Percentiles rank a stretch among this genome's conserved stretches.
phyloP scores from a whole-genome alignment of 1,140 invertebrate genomes.

The Calycopis cecrops region DNA sequence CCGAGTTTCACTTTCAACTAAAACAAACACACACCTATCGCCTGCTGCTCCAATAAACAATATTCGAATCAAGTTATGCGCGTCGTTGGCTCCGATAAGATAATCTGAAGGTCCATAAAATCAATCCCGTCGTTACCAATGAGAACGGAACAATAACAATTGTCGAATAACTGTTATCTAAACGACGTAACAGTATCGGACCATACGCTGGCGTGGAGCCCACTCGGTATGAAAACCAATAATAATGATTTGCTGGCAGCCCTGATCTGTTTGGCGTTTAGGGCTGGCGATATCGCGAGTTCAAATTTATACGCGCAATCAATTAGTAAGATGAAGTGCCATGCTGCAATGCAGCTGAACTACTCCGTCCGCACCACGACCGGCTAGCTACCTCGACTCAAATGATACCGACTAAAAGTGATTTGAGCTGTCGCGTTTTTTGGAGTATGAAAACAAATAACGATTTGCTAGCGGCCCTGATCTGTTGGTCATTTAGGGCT shows the following conservation, averaged over 20 bases:
- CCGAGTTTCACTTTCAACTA: too few relatives aligned
- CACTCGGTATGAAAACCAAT: constrained; percentile 8
- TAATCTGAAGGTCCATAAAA: constrained; percentile 1
- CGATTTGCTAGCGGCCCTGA: constrained; percentile 3
- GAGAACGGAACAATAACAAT: constrained; percentile 4
- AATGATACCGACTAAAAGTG: too few relatives aligned
- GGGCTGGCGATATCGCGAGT: neutral
- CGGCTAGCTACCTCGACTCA: too few relatives aligned
- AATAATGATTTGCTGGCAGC: constrained; percentile 6
- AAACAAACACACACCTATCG: too few relatives aligned
- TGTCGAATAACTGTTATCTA: constrained; percentile 1
- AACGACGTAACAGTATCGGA: neutral
- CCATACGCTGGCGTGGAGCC: neutral
- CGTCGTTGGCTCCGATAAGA: neutral
- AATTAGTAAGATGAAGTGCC: too few relatives aligned
- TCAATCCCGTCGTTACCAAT: constrained; percentile 2
- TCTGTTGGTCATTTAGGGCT: neutral
- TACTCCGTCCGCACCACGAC: too few relatives aligned
- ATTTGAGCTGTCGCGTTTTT: too few relatives aligned
- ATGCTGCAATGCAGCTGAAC: too few relatives aligned
- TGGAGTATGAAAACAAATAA: constrained; percentile 10
- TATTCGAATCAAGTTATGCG: too few relatives aligned
- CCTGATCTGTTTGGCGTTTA: neutral
- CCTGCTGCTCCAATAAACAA: too few relatives aligned
- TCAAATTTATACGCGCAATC: too few relatives aligned